Evolutionary conservation across 30 jellyfish, hydroid and myxozoan species (phyloP).

Genomic region (Clytia hemisphaerica): DNA sequence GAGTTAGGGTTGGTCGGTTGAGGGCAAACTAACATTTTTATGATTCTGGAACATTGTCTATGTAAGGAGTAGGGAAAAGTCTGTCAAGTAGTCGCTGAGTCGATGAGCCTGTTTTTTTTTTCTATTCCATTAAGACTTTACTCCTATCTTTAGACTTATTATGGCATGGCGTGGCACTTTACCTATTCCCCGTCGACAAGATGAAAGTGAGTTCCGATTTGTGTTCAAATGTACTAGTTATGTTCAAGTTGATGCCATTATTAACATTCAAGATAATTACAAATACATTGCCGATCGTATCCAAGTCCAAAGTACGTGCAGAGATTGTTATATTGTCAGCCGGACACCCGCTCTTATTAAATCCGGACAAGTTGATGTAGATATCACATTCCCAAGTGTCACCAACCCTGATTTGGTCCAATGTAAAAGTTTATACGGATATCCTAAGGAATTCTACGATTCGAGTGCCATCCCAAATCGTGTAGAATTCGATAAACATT

Average conservation of each 20-base stretch:
- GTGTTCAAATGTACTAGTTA: slow-evolving; percentile 39
- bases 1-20: too few species aligned
- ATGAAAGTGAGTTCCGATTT: slow-evolving; percentile 32
- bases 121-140: too few species aligned
- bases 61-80: too few species aligned
- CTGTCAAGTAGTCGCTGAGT: too few species aligned
- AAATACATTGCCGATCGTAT: not conserved
- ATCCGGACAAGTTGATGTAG: too few species aligned
- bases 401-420: not conserved
- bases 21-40: too few species aligned
- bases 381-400: not conserved
- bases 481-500: slow-evolving; percentile 10
- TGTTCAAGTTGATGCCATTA: slow-evolving; percentile 3
- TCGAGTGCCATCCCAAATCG: slow-evolving; percentile 49
- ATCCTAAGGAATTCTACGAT: slow-evolving; percentile 54
- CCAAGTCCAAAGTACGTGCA: slow-evolving; percentile 24
- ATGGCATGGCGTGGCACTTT: slow-evolving; percentile 32
- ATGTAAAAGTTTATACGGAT: slow-evolving; percentile 25
- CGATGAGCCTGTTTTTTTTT: too few species aligned
- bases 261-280: slow-evolving; percentile 3
- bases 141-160: not conserved
- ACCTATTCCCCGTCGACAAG: too few species aligned
- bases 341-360: too few species aligned
- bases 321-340: slow-evolving; percentile 38
- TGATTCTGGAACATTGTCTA: too few species aligned